Base-by-base conservation (phyloP, 2,888 invertebrate species). In the Dicycla oo region DNA sequence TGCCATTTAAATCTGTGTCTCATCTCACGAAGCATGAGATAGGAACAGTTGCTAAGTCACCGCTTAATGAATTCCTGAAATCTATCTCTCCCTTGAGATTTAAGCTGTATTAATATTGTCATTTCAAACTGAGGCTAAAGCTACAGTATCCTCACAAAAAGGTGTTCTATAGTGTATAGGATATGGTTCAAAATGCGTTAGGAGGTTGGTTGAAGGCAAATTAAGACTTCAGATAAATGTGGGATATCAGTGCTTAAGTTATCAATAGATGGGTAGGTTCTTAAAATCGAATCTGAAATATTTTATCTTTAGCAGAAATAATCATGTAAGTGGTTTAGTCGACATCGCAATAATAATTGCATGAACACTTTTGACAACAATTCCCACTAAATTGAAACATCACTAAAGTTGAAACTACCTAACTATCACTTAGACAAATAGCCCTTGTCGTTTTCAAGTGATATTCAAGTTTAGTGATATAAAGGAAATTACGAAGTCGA, bases 41-140 rank as follows among this genome's bases (percentile, higher is more conserved):
- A 26, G 23, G 38, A 61, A 64, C 64, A n/a, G 64, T 68, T 57
- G 54, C 61, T 74, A 74, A 78, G 56, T 54, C 54, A 78, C 73
- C 38, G 20, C 60, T 26, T 67, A 73, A 68, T 78, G 53, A 78
- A 78, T 78, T 73, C 38, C 61, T 62, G 43, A 72, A 78, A 74
- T 78, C 61, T 69, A 49, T 54, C 60, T 65, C 68, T 57, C 61
- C 47, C 26, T 65, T 43, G 56, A 53, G 69, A 65, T 61, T 65
- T 57, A 51, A 34, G 56, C 61, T 15, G 26, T 49, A 73, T 78
- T 68, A 65, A 78, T 57, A 74, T 65, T 78, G 51, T 78, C 64
- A 57, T 57, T 65, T 43, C 43, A 26, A 10, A 51, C 20, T 8
- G 20, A 23, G 23, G 43, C 20, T 66, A 26, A 5, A 13, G 13